Evolutionary conservation across 2,888 invertebrate species (phyloP).

Genomic region (Leptopilina syphax): DNA sequence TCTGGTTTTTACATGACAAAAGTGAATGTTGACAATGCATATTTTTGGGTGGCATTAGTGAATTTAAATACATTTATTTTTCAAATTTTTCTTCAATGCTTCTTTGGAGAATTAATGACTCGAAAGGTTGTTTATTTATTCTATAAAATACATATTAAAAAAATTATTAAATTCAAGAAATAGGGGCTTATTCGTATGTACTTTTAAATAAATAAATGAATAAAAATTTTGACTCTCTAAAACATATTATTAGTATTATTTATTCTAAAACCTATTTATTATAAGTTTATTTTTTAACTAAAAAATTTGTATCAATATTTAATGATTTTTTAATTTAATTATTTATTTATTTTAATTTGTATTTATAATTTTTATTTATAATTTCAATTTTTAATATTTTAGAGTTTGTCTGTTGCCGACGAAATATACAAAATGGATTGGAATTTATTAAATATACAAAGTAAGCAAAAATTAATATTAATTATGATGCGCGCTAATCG

Average conservation of each 20-base stretch:
- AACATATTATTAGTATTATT: too few relatives aligned
- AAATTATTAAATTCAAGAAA: too few relatives aligned
- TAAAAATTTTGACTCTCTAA: too few relatives aligned
- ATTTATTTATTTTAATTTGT: too few relatives aligned
- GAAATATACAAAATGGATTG: slow-evolving; percentile 15
- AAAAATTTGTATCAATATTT: background rate
- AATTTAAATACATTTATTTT: background rate
- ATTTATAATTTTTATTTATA: too few relatives aligned
- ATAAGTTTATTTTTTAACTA: too few relatives aligned
- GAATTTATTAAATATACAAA: background rate
- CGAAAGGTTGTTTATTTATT: too few relatives aligned
- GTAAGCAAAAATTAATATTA: background rate
- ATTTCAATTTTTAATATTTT: background rate
- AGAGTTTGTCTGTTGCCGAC: background rate
- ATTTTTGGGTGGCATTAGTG: background rate
- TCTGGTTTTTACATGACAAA: background rate
- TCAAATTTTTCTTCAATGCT: background rate
- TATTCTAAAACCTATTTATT: too few relatives aligned
- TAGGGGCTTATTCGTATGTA: too few relatives aligned
- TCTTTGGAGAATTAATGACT: background rate
- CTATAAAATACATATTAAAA: too few relatives aligned
- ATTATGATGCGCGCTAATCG: background rate
- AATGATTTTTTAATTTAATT: background rate
- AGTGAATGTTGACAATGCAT: background rate
- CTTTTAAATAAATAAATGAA: too few relatives aligned